Evolutionary conservation across 2,113 vertebrate genomes (phyloP).

Genomic region (Corydoras sp.): DNA sequence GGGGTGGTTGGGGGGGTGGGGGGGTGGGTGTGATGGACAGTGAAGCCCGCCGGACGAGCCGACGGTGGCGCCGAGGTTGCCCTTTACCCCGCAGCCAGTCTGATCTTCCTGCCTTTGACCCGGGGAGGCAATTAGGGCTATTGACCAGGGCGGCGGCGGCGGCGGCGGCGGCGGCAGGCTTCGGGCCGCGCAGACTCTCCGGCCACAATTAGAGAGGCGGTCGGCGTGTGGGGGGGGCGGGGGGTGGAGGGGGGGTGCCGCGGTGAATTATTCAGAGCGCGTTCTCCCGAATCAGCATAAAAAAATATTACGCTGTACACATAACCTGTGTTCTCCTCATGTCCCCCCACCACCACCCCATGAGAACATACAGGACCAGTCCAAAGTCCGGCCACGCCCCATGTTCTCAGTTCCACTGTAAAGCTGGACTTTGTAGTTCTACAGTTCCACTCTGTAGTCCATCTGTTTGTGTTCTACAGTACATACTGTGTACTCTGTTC

Average conservation of each 20-base stretch:
- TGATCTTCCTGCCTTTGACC: constrained; percentile 27
- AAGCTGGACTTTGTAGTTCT: no score
- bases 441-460: no score
- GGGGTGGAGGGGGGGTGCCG: constrained; percentile 25
- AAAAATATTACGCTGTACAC: no score
- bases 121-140: constrained; percentile 62
- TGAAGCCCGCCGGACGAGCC: constrained; percentile 49
- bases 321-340: no score
- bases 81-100: constrained; percentile 55
- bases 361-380: no score
- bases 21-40: constrained; percentile 22
- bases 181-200: constrained; percentile 32
- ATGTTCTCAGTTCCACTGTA: no score
- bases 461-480: no score
- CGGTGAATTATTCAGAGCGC: constrained; percentile 60
- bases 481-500: no score
- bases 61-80: constrained; percentile 58
- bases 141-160: constrained; percentile 52
- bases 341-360: no score
- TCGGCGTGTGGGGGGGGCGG: constrained; percentile 59
- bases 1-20: no score
- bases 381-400: no score
- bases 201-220: constrained; percentile 61
- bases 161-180: constrained; percentile 45
- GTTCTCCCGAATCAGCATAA: constrained; percentile 34